Percentiles rank a stretch among this genome's conserved stretches.
These are phyloP conservation scores for Diachasma alloeum DNA, from an alignment of 1,140 invertebrate genomes.

Conservation along the genomic window DNA sequence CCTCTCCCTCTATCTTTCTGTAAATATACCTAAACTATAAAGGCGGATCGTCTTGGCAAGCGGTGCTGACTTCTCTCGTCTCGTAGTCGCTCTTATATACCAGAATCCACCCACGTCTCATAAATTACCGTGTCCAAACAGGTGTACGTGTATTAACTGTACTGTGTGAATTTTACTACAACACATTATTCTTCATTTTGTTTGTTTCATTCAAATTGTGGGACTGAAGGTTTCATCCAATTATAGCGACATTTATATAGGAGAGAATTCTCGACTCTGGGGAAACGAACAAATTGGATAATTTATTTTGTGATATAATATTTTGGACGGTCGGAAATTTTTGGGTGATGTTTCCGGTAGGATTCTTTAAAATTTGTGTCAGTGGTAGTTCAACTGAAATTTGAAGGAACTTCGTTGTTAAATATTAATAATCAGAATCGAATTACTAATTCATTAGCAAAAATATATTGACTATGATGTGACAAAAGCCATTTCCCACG, in stretches of 20 bases:
- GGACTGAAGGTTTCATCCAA: background rate
- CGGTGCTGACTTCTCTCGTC: background rate
- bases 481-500: no score
- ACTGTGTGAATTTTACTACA: background rate
- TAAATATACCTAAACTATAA: conserved; percentile 10
- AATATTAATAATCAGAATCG: no score
- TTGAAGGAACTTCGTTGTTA: no score
- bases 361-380: no score
- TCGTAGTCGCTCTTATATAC: background rate
- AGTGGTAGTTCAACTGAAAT: no score
- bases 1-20: background rate
- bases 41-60: conserved; percentile 6
- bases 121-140: background rate
- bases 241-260: background rate
- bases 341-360: no score
- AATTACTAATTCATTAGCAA: no score
- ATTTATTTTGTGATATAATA: no score
- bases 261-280: no score
- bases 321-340: no score
- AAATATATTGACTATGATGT: no score
- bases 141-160: background rate
- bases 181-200: background rate
- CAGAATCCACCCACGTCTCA: background rate
- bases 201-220: background rate
- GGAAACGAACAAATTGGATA: no score